phyloP scores from a whole-genome alignment of 2,113 vertebrate species.

The cattle (Bos taurus) region DNA sequence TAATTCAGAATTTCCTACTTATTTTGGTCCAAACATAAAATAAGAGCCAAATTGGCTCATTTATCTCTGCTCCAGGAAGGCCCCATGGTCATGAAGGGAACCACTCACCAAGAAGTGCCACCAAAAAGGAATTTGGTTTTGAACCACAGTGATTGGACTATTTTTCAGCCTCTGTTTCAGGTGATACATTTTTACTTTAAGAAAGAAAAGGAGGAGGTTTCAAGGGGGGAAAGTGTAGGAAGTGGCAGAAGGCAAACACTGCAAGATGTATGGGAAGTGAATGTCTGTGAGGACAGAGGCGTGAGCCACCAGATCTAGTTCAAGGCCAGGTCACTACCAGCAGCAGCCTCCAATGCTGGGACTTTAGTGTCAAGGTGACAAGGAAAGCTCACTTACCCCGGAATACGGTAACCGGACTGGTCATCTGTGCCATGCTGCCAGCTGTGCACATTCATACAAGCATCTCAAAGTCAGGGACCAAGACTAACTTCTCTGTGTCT shows the following conservation, averaged over 20 bases:
- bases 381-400: not conserved
- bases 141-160: not conserved
- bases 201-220: not conserved
- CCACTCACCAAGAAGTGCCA: not conserved
- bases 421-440: not conserved
- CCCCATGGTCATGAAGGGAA: not conserved
- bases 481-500: not conserved
- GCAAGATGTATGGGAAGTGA: not conserved
- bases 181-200: not conserved
- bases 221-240: not conserved
- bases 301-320: not conserved
- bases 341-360: not conserved
- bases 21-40: slow-evolving; percentile 50
- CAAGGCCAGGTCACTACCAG: not conserved
- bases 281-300: fast-evolving
- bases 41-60: slow-evolving; percentile 47
- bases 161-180: slow-evolving; percentile 45
- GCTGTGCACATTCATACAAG: not conserved
- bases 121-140: slow-evolving; percentile 12
- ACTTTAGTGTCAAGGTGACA: not conserved
- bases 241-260: not conserved
- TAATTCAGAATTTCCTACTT: slow-evolving; percentile 55
- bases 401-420: not conserved
- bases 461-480: not conserved
- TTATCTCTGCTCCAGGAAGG: slow-evolving; percentile 15